Percentiles rank a stretch among this genome's conserved stretches.
These are phyloP conservation scores for Tinea semifulvella DNA, from an alignment of 2,888 invertebrate species.

Conservation along the genomic window DNA sequence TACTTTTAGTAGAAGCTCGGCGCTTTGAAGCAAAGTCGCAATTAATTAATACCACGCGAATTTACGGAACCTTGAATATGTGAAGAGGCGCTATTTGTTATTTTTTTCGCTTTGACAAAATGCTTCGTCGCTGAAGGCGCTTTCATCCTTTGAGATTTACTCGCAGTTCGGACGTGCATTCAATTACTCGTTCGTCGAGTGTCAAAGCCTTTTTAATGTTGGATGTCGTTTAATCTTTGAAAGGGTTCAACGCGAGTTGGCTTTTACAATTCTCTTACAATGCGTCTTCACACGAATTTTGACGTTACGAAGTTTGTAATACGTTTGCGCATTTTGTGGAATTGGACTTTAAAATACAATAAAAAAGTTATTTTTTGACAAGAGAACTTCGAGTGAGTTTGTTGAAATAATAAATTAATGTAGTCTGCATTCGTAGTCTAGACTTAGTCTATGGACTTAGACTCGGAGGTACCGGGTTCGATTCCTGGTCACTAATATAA, in stretches of 20 bases:
- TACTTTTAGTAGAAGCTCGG: too few relatives aligned
- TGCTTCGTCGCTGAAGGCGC: conserved; percentile 6
- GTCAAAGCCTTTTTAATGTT: conserved; percentile 40
- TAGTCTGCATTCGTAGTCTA: too few relatives aligned
- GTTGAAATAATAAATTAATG: too few relatives aligned
- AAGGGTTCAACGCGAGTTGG: conserved; percentile 26
- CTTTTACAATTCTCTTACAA: conserved; percentile 20
- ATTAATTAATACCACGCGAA: background rate
- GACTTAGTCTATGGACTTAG: too few relatives aligned
- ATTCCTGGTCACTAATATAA: too few relatives aligned
- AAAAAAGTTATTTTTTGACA: too few relatives aligned
- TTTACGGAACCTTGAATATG: conserved; percentile 8
- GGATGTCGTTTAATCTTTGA: conserved; percentile 29
- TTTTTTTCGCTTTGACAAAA: conserved; percentile 8
- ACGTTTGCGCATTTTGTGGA: too few relatives aligned
- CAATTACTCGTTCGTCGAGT: conserved; percentile 37
- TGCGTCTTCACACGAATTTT: conserved; percentile 4
- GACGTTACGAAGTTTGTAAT: background rate
- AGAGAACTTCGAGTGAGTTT: too few relatives aligned
- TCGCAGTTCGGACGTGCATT: conserved; percentile 33
- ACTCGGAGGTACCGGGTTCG: too few relatives aligned
- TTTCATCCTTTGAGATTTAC: conserved; percentile 11
- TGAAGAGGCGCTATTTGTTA: background rate
- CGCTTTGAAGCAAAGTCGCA: too few relatives aligned
- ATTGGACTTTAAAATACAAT: too few relatives aligned